Percentiles rank a stretch among this genome's conserved stretches.
Conservation (phyloP, 2,888 invertebrate genomes). For the Campoplex capitator region DNA sequence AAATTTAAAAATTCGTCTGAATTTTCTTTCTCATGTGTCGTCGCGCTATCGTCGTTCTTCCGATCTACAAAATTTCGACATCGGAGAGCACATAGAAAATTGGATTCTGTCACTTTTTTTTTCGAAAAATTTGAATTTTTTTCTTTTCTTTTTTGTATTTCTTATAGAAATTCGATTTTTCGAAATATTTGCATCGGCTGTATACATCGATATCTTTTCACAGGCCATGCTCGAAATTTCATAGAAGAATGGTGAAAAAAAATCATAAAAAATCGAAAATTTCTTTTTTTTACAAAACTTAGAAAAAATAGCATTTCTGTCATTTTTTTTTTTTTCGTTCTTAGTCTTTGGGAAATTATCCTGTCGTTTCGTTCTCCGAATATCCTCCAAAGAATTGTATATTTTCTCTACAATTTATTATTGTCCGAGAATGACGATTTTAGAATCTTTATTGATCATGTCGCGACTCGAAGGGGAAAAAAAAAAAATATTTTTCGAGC, state of each 20-base stretch:
- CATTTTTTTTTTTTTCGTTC: background rate
- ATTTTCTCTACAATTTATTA: background rate
- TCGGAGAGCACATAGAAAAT: too few species aligned
- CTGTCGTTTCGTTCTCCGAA: background rate
- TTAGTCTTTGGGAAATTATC: background rate
- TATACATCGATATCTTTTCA: slow-evolving; percentile 56
- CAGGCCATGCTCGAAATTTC: slow-evolving; percentile 55
- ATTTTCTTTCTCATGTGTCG: too few species aligned
- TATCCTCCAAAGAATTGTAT: background rate
- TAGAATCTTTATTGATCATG: background rate
- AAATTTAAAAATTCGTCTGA: too few species aligned
- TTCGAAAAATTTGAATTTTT: background rate
- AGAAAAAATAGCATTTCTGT: background rate
- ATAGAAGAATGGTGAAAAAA: background rate
- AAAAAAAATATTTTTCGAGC: background rate
- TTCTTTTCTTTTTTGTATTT: background rate
- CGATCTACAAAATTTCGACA: too few species aligned
- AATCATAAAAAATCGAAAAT: background rate
- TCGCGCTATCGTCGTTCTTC: too few species aligned
- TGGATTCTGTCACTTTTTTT: background rate
- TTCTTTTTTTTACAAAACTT: background rate
- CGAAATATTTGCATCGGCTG: slow-evolving; percentile 54
- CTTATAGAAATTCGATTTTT: background rate
- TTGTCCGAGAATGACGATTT: background rate
- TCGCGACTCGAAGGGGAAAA: background rate